Conservation (phyloP, 2,888 invertebrate species). For the Hofmannophila pseudospretella region DNA sequence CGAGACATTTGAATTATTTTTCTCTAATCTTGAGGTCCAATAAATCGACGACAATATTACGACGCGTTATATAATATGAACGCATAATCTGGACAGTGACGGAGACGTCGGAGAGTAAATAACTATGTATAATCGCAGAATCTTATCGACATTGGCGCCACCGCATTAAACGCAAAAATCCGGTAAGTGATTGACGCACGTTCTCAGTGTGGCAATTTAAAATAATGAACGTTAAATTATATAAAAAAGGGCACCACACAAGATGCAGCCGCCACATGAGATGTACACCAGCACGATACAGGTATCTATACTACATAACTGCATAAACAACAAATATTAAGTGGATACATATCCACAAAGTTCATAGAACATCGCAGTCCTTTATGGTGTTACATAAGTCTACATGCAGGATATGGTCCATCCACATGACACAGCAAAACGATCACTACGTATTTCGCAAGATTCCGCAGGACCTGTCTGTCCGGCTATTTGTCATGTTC, state of each 20-base stretch:
- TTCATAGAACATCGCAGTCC: too few relatives aligned
- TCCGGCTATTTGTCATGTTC: slow-evolving; percentile 30
- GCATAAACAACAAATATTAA: too few relatives aligned
- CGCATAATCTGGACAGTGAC: too few relatives aligned
- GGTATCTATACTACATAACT: too few relatives aligned
- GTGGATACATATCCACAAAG: too few relatives aligned
- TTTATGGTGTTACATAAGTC: slow-evolving; percentile 2
- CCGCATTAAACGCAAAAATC: slow-evolving; percentile 35
- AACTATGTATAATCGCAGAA: neutral
- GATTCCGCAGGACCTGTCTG: slow-evolving; percentile 16
- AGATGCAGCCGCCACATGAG: slow-evolving; percentile 25
- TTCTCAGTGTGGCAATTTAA: slow-evolving; percentile 33
- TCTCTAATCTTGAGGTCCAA: slow-evolving; percentile 8
- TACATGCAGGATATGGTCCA: slow-evolving; percentile 12
- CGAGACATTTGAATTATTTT: slow-evolving; percentile 12
- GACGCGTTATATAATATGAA: too few relatives aligned
- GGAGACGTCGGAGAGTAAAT: too few relatives aligned
- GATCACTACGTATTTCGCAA: slow-evolving; percentile 12
- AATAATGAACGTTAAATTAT: slow-evolving; percentile 40
- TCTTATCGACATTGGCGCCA: slow-evolving; percentile 38
- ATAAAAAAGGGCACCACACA: slow-evolving; percentile 25
- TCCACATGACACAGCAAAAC: slow-evolving; percentile 14
- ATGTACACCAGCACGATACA: slow-evolving; percentile 15
- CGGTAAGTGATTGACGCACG: slow-evolving; percentile 37
- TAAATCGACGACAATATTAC: too few relatives aligned